A percentile compares a stretch with the other conserved stretches of the same genome.
Conservation (phyloP, 2,113 vertebrate species). For the Melanostigma gelatinosum region DNA sequence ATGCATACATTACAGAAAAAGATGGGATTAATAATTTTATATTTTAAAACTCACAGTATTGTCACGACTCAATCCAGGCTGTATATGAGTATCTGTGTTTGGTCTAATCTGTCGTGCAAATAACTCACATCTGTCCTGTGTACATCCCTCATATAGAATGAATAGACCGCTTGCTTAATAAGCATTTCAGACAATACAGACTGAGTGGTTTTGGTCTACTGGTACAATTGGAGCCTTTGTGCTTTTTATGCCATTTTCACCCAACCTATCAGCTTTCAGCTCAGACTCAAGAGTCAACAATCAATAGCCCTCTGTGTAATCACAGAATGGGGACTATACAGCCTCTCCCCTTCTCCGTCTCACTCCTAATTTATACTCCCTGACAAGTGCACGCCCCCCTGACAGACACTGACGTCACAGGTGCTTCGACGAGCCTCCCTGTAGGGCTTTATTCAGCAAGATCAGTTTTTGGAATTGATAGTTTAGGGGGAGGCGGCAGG, state of each 20-base stretch:
- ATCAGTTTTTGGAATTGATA: conserved; percentile 57
- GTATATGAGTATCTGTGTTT: not conserved
- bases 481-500: conserved; percentile 66
- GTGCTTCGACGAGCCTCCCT: conserved; percentile 63
- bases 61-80: not conserved
- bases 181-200: conserved; percentile 53
- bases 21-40: not conserved
- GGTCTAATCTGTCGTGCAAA: not conserved
- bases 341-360: conserved; percentile 15
- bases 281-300: conserved; percentile 64
- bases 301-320: conserved; percentile 80
- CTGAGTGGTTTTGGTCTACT: conserved; percentile 58
- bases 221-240: conserved; percentile 76
- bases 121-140: not conserved
- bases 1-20: not conserved
- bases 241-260: conserved; percentile 66
- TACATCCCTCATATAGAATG: conserved; percentile 6
- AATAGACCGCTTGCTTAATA: conserved; percentile 24
- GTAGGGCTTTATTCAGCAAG: conserved; percentile 52
- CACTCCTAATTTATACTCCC: conserved; percentile 17
- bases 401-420: conserved; percentile 72
- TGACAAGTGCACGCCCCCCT: conserved; percentile 71
- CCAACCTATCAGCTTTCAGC: conserved; percentile 77
- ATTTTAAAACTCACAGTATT: not conserved
- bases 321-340: conserved; percentile 74